Conservation (phyloP, 53 echinoderm and acorn worm genomes). For the Holothuria scabra region DNA sequence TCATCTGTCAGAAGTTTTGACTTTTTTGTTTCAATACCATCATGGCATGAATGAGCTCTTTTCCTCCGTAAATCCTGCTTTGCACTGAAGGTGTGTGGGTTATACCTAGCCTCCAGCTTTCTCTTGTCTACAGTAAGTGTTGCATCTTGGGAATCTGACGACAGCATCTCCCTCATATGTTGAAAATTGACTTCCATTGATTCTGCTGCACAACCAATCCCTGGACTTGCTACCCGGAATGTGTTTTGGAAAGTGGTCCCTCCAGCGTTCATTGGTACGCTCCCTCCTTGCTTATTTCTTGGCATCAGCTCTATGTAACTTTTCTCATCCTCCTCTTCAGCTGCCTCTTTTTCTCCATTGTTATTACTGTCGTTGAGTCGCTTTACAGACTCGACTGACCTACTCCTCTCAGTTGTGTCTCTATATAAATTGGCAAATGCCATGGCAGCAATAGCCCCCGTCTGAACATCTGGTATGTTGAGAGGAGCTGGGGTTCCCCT, state of each 20-base stretch:
- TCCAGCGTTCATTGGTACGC: no score
- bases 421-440: conserved; percentile 95
- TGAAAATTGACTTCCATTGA: no score
- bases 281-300: conserved; percentile 23
- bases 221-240: no score
- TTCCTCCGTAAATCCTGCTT: background rate
- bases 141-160: no score
- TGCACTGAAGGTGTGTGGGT: no score
- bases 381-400: background rate
- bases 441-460: conserved; percentile 88
- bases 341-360: background rate
- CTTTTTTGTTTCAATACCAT: background rate
- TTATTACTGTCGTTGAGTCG: background rate
- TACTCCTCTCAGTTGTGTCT: conserved; percentile 62
- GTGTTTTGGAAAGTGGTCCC: no score
- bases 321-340: conserved; percentile 42
- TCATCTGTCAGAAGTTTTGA: background rate
- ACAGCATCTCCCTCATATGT: no score
- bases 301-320: conserved; percentile 88
- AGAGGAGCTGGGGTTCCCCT: conserved; percentile 65
- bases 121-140: no score
- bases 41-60: conserved; percentile 3
- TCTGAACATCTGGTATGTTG: conserved; percentile 91
- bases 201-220: no score
- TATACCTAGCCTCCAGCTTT: no score